These are phyloP conservation scores for Hyperoplus lanceolatus DNA, from an alignment of 2,797 vertebrate species.

Conservation along the genomic window DNA sequence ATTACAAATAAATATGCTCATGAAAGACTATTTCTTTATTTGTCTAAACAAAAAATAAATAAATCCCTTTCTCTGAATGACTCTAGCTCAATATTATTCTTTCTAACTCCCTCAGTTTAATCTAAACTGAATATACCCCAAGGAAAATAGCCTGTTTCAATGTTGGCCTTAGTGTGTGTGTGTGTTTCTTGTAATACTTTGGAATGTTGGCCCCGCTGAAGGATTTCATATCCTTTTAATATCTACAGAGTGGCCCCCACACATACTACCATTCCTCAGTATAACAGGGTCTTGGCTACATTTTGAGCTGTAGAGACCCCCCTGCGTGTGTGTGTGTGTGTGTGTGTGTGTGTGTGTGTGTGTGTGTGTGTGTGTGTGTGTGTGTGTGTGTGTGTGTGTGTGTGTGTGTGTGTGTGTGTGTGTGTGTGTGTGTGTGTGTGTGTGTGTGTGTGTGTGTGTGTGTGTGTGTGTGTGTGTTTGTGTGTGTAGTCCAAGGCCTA, in stretches of 20 bases:
- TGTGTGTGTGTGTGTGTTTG: constrained; percentile 7
- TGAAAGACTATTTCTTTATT: not conserved
- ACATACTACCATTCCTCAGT: constrained; percentile 36
- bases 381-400: constrained; percentile 5
- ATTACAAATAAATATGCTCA: not conserved
- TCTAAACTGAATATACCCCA: constrained; percentile 4
- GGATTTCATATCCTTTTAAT: constrained; percentile 56
- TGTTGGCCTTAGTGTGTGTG: constrained; percentile 34
- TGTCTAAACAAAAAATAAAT: not conserved
- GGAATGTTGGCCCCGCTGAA: constrained; percentile 65
- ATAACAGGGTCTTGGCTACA: constrained; percentile 52
- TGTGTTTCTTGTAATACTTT: constrained; percentile 56
- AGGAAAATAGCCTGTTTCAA: constrained; percentile 17
- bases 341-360: constrained; percentile 7
- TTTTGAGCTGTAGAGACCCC: constrained; percentile 63
- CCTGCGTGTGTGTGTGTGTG: constrained; percentile 20
- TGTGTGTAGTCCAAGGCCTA: not conserved
- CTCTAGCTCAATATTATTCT: not conserved
- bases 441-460: not conserved
- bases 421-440: constrained; percentile 18
- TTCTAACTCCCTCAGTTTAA: constrained; percentile 7
- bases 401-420: constrained; percentile 3
- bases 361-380: not conserved
- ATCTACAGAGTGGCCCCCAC: constrained; percentile 52
- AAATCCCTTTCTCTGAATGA: not conserved